Conservation (phyloP, 2,113 vertebrate species). For the Trachemys scripta region DNA sequence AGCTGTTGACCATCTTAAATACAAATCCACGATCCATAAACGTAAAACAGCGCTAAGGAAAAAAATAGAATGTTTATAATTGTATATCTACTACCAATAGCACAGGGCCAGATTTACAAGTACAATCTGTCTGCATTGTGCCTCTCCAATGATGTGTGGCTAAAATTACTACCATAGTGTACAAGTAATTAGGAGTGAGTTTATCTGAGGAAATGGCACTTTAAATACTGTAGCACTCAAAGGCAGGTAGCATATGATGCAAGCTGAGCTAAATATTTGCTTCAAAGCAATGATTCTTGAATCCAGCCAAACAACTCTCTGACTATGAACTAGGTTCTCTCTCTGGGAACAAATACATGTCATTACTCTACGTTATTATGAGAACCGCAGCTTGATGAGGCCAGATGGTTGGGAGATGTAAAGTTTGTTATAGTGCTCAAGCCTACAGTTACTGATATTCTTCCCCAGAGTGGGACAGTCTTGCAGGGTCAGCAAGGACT, state of each 20-base stretch:
- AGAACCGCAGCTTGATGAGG: background rate
- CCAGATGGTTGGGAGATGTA: background rate
- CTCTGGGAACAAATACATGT: background rate
- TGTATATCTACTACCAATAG: background rate
- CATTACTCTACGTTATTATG: background rate
- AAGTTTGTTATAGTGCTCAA: background rate
- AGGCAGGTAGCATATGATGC: background rate
- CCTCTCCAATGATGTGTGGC: background rate
- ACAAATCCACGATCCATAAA: conserved; percentile 97
- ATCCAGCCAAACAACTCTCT: background rate
- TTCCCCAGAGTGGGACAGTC: background rate
- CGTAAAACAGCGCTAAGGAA: conserved; percentile 91
- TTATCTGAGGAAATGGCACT: background rate
- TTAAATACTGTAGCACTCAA: background rate
- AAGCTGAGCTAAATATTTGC: background rate
- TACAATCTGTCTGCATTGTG: background rate
- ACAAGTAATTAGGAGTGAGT: background rate
- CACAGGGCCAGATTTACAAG: background rate
- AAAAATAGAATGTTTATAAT: background rate
- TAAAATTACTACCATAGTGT: background rate
- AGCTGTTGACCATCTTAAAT: conserved; percentile 93
- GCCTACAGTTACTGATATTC: background rate
- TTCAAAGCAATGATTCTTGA: background rate
- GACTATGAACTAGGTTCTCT: background rate
- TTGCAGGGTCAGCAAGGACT: background rate